Conservation (phyloP, 2,888 invertebrate species). For the Cephus spinipes region DNA sequence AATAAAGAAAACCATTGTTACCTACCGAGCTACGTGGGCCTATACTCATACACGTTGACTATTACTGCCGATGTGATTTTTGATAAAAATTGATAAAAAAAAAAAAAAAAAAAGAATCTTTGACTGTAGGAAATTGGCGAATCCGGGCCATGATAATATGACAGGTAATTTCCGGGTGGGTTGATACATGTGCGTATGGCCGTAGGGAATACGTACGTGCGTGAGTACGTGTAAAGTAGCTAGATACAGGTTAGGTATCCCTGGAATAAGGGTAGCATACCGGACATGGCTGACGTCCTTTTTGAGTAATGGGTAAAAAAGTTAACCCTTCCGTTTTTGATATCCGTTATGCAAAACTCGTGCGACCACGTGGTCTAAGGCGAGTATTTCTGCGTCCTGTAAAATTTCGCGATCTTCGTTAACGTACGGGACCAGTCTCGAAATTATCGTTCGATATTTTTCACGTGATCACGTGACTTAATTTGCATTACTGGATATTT, state of each 20-base stretch:
- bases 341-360: conserved; percentile 42
- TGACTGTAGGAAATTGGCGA: neutral
- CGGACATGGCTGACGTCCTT: neutral
- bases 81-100: neutral
- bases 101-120: neutral
- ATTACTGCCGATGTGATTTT: neutral
- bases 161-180: conserved; percentile 58
- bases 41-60: neutral
- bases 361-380: too few relatives aligned
- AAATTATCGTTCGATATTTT: neutral
- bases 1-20: neutral
- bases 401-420: too few relatives aligned
- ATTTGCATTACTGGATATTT: neutral
- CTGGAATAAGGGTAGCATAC: neutral
- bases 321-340: conserved; percentile 46
- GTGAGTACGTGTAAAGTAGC: neutral
- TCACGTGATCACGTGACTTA: neutral
- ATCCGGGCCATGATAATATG: conserved; percentile 49
- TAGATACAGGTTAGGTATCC: neutral
- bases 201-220: neutral
- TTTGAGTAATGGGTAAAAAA: conserved; percentile 46
- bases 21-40: neutral
- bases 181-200: conserved; percentile 40
- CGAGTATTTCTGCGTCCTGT: too few relatives aligned
- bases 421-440: too few relatives aligned